Percentiles rank a stretch among this genome's conserved stretches.
Evolutionary conservation across 2,113 vertebrate species (phyloP).

Genomic region (Microcebus griseorufus): DNA sequence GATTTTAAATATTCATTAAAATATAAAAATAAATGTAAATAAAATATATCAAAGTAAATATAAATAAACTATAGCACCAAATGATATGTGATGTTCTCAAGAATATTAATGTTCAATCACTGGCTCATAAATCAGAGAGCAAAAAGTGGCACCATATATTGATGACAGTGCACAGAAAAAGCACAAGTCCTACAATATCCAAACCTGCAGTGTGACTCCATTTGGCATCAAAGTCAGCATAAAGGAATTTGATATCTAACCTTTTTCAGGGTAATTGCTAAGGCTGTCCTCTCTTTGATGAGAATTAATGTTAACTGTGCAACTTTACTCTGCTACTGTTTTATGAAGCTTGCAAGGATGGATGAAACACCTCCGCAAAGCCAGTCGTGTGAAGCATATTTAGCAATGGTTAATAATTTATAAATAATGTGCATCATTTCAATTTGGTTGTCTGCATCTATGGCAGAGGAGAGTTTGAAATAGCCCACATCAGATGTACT

Average conservation of each 20-base stretch:
- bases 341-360: conserved; percentile 50
- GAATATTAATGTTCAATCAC: conserved; percentile 3
- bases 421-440: conserved; percentile 67
- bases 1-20: background rate
- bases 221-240: conserved; percentile 46
- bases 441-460: conserved; percentile 49
- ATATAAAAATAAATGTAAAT: no score
- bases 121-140: background rate
- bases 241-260: conserved; percentile 55
- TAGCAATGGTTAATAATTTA: conserved; percentile 81
- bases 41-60: background rate
- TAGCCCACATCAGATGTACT: background rate
- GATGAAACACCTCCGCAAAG: conserved; percentile 27
- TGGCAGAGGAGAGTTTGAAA: conserved; percentile 66
- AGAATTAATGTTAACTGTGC: conserved; percentile 66
- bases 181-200: background rate
- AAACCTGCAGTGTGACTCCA: background rate
- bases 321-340: conserved; percentile 60
- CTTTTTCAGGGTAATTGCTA: conserved; percentile 56
- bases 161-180: background rate
- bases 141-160: background rate
- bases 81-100: background rate
- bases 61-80: background rate
- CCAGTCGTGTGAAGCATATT: conserved; percentile 65
- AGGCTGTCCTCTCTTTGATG: conserved; percentile 56